A percentile compares a stretch with the other conserved stretches of the same genome.
Evolutionary conservation across 2,113 vertebrate genomes (phyloP).

Genomic region (Helogale parvula): DNA sequence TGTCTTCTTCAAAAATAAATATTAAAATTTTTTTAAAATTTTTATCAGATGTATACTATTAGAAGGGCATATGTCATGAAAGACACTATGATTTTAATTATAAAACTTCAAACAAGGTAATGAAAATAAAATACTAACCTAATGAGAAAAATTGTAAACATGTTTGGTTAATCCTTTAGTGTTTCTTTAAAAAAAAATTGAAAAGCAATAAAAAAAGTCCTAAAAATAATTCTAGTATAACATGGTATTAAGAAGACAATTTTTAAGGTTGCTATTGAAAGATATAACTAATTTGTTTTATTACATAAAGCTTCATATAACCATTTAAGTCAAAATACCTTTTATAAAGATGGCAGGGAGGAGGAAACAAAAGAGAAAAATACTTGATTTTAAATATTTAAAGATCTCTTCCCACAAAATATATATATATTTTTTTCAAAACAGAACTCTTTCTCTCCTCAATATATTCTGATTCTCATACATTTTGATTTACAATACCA

Average conservation of each 20-base stretch:
- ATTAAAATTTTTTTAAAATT: neutral
- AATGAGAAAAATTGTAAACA: constrained; percentile 28
- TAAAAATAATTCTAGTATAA: constrained; percentile 35
- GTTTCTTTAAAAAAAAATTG: constrained; percentile 33
- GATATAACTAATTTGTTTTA: neutral
- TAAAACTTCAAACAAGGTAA: neutral
- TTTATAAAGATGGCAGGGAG: constrained; percentile 11
- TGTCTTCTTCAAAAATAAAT: no score
- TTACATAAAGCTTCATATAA: neutral
- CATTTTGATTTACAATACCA: neutral
- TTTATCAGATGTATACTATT: neutral
- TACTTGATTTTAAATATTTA: constrained; percentile 16
- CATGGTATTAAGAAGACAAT: neutral
- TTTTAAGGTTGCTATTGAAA: constrained; percentile 13
- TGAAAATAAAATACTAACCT: constrained; percentile 50
- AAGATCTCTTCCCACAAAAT: neutral
- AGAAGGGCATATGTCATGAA: neutral
- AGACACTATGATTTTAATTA: constrained; percentile 8
- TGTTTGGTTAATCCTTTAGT: neutral
- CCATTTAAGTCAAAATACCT: neutral
- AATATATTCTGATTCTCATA: constrained; percentile 32
- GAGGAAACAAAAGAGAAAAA: neutral
- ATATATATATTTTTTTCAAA: neutral
- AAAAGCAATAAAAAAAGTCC: neutral
- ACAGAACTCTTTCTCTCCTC: neutral